Evolutionary conservation across 1,140 invertebrate genomes (phyloP), one percentile per base, ranked within the genome.

Genomic region (Drosophila chauvacae): DNA sequence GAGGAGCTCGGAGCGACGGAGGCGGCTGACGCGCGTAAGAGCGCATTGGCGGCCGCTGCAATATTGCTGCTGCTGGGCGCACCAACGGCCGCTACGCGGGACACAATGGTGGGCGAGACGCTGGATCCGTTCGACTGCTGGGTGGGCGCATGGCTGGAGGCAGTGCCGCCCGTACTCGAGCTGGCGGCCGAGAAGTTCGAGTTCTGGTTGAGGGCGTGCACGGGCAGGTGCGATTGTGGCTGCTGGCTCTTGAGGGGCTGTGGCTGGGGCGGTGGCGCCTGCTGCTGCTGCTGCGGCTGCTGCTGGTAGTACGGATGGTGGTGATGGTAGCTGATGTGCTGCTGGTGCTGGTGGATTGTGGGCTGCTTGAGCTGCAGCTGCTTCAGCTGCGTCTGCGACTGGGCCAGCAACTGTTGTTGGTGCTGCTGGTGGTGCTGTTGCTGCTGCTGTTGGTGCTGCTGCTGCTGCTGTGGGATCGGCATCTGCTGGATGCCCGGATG

Each of bases 111-210:
- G 65, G 91, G 90, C 23, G 90, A 92, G 11, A 91, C 73, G 72
- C 91, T 92, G 39, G 91, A 91, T 47, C 88, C 81, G 48, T 91
- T 91, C 23, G 90, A 91, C 56, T 91, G 90, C 57, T 92, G 91
- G 44, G 91, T 92, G 44, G 91, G 91, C 56, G 91, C 91, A 77
- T 92, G 90, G 66, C 91, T 92, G 62, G 91, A 91, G n/a, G 84
- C 79, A 44, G 91, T 91, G 48, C 91, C 91, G 9, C 91, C 91
- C 18, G 91, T 92, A 60, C 91, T 92, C 10, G 87, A 91, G 26
- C 91, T 92, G 33, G 91, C 91, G 50, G 91, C 91, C 64, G 91
- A 92, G 71, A 92, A 92, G 70, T 92, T 92, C 4, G 91, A 92
- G 56, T 92, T 92, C 69, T 92, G 91, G 59, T 92, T 92, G 13